Conservation (phyloP, 2,113 vertebrate species). For the Diadophis punctatus region DNA sequence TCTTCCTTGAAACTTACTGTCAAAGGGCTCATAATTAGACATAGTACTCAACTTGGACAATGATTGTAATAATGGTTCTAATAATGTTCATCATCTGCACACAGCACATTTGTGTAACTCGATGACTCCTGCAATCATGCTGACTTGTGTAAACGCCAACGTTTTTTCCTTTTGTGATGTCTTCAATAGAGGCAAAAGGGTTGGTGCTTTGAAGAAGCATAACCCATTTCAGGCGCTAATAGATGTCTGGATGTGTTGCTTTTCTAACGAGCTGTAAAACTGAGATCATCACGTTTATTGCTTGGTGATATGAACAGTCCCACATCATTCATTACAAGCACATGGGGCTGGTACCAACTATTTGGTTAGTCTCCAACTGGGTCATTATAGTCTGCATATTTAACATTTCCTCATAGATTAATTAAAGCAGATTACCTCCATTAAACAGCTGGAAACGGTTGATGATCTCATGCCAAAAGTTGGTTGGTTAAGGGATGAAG, state of each 20-base stretch:
- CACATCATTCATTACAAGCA: background rate
- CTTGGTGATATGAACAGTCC: constrained; percentile 21
- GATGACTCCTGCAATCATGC: background rate
- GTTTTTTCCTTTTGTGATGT: background rate
- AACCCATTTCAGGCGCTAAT: background rate
- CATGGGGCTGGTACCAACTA: constrained; percentile 23
- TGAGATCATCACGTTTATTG: background rate
- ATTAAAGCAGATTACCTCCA: constrained; percentile 19
- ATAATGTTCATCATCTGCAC: background rate
- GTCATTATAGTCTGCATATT: constrained; percentile 22
- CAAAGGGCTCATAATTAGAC: background rate
- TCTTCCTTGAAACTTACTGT: background rate
- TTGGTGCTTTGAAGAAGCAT: background rate
- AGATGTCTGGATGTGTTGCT: constrained; percentile 13
- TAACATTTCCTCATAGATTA: constrained; percentile 29
- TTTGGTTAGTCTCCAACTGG: constrained; percentile 34
- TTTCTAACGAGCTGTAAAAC: constrained; percentile 32
- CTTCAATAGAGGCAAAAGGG: background rate
- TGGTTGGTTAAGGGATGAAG: background rate
- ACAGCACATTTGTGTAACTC: background rate
- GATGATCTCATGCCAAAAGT: constrained; percentile 37
- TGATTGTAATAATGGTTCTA: background rate
- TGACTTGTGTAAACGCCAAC: background rate
- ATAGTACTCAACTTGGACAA: background rate
- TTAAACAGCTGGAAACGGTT: constrained; percentile 21